Percentiles rank a stretch among this genome's conserved stretches.
These are phyloP conservation scores for Saccopteryx bilineata DNA, from an alignment of 2,113 vertebrate genomes.

Conservation along the genomic window DNA sequence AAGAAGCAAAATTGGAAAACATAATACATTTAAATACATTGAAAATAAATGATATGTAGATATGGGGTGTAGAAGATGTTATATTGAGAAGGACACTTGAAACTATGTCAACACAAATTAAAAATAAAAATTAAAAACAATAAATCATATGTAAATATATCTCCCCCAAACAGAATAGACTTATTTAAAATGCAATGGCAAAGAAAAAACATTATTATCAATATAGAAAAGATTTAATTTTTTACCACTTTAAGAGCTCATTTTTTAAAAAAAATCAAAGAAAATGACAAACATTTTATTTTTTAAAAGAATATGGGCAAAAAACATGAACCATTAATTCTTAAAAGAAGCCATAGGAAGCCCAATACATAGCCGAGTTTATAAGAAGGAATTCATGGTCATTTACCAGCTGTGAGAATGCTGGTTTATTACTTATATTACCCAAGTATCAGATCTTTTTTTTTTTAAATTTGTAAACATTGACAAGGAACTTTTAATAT, in stretches of 20 bases:
- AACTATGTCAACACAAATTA: too few relatives aligned
- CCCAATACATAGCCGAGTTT: background rate
- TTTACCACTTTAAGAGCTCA: background rate
- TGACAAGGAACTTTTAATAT: background rate
- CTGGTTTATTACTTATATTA: background rate
- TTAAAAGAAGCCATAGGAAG: background rate
- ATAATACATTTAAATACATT: background rate
- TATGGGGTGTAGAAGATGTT: too few relatives aligned
- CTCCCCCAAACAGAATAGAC: background rate
- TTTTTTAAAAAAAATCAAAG: background rate
- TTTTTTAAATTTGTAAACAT: background rate
- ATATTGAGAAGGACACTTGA: too few relatives aligned
- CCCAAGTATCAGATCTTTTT: background rate
- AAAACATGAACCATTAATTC: background rate
- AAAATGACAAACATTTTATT: background rate
- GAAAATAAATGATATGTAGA: background rate
- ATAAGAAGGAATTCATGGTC: background rate
- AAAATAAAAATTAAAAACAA: too few relatives aligned
- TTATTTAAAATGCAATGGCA: conserved; percentile 13
- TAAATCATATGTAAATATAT: too few relatives aligned
- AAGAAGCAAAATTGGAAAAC: conserved; percentile 40
- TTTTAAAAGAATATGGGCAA: background rate
- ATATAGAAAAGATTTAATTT: background rate
- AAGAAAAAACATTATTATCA: background rate
- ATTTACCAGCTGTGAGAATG: background rate